Evolutionary conservation across 1,140 invertebrate species (phyloP).

Genomic region (Pteromalus puparum): DNA sequence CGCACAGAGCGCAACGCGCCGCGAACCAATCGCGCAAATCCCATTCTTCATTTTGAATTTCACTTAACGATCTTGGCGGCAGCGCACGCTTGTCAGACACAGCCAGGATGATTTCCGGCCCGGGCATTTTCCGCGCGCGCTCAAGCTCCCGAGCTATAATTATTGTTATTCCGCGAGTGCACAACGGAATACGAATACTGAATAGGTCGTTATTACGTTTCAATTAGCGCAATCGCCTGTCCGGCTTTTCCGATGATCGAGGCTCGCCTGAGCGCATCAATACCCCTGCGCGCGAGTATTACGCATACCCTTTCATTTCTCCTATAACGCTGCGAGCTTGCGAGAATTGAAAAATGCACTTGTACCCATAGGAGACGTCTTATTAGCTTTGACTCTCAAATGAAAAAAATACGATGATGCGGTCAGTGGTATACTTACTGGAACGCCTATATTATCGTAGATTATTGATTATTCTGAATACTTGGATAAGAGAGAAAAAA

Average conservation of each 20-base stretch:
- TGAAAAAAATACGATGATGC: no score
- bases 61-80: slow-evolving; percentile 29
- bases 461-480: background rate
- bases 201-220: slow-evolving; percentile 52
- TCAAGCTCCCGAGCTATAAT: slow-evolving; percentile 10
- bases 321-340: background rate
- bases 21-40: slow-evolving; percentile 10
- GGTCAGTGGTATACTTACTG: no score
- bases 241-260: slow-evolving; percentile 26
- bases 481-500: no score
- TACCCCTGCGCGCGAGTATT: background rate
- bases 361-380: no score
- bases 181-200: slow-evolving; percentile 34
- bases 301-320: background rate
- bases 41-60: slow-evolving; percentile 38
- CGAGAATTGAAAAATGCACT: background rate
- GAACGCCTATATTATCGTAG: no score
- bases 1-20: background rate
- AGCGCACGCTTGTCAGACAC: background rate
- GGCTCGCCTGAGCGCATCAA: background rate
- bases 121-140: slow-evolving; percentile 3
- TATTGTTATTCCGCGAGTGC: slow-evolving; percentile 36
- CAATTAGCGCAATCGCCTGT: slow-evolving; percentile 42
- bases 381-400: no score
- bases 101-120: slow-evolving; percentile 6